Conservation (phyloP, 2,113 vertebrate species). For the Tachysurus vachellii region DNA sequence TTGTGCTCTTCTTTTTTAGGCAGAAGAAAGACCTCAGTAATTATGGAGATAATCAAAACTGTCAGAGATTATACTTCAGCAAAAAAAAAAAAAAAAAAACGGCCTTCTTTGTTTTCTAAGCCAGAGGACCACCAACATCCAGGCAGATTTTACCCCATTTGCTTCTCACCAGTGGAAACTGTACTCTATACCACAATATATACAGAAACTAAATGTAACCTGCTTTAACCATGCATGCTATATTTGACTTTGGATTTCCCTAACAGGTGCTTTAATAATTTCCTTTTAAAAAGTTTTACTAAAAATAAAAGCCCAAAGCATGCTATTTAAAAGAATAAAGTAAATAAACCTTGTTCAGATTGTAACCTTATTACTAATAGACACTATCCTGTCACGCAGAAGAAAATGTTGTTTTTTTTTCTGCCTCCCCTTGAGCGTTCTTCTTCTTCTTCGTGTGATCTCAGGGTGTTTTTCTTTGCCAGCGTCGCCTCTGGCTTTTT, state of each 20-base stretch:
- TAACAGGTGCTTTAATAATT: neutral
- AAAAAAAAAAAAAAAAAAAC: conserved; percentile 42
- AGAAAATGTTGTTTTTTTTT: neutral
- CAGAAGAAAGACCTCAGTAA: conserved; percentile 68
- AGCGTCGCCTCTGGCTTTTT: neutral
- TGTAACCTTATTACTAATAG: neutral
- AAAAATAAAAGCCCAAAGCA: neutral
- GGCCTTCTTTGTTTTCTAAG: conserved; percentile 62
- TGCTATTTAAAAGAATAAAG: neutral
- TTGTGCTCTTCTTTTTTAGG: conserved; percentile 61
- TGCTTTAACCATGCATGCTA: neutral
- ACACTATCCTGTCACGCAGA: neutral
- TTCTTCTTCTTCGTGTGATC: neutral
- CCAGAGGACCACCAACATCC: conserved; percentile 52
- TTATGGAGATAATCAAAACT: conserved; percentile 72
- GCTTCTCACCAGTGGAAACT: conserved; percentile 7
- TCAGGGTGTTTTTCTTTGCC: neutral
- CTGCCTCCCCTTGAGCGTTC: neutral
- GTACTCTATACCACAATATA: neutral
- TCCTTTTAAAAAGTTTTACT: neutral
- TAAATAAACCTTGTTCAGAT: neutral
- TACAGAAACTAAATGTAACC: neutral
- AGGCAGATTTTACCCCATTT: conserved; percentile 10
- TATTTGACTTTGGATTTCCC: neutral
- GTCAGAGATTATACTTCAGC: conserved; percentile 65